Evolutionary conservation across 2,113 vertebrate genomes (phyloP).

Genomic region (Tautogolabrus adspersus): DNA sequence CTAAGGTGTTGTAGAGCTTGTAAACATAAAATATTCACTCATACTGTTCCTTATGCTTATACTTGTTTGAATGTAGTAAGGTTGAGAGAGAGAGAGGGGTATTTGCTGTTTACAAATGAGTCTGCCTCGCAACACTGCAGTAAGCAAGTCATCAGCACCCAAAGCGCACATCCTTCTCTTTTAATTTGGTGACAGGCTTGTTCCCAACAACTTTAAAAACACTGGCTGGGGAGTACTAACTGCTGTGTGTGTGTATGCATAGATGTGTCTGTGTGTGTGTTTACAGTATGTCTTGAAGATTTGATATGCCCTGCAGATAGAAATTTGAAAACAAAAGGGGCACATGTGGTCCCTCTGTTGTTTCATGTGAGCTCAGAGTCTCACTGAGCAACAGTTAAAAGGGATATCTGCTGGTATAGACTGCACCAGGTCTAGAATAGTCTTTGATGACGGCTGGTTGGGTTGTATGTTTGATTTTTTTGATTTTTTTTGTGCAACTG

Average conservation of each 20-base stretch:
- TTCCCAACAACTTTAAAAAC: constrained; percentile 32
- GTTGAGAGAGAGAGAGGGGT: constrained; percentile 21
- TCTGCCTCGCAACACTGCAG: constrained; percentile 2
- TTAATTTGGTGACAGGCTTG: constrained; percentile 43
- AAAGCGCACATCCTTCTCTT: constrained; percentile 33
- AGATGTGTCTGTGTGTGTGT: not conserved
- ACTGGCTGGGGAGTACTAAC: not conserved
- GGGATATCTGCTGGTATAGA: constrained; percentile 3
- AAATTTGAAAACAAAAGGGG: not conserved
- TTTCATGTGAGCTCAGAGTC: constrained; percentile 15
- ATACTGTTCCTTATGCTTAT: constrained; percentile 3
- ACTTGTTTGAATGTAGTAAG: constrained; percentile 26
- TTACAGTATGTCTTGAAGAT: not conserved
- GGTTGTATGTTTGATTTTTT: not conserved
- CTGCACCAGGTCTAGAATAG: not conserved
- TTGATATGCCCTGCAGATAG: not conserved
- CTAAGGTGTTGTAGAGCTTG: constrained; percentile 1
- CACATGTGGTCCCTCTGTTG: not conserved
- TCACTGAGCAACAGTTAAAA: not conserved
- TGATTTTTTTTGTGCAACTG: not conserved
- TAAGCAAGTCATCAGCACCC: constrained; percentile 23
- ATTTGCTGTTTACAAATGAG: constrained; percentile 39
- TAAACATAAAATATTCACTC: constrained; percentile 35
- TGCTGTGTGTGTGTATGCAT: not conserved
- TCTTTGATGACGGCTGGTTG: constrained; percentile 7